These are phyloP conservation scores for Vesta saturnalis DNA, from an alignment of 2,888 invertebrate genomes.

Conservation along the genomic window DNA sequence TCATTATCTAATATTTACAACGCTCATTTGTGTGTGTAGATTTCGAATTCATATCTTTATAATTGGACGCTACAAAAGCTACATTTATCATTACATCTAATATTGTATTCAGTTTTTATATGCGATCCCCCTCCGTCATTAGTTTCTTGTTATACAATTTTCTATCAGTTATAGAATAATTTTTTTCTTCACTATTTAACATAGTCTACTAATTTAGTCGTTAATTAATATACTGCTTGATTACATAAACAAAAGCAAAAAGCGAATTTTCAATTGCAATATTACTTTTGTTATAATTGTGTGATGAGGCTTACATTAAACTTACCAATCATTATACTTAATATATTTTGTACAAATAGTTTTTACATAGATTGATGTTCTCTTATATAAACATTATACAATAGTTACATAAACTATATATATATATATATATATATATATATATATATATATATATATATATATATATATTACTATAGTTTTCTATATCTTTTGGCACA, in stretches of 20 bases:
- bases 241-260: background rate
- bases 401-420: too few species aligned
- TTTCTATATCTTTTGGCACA: too few species aligned
- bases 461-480: too few species aligned
- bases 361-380: too few species aligned
- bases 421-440: too few species aligned
- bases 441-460: too few species aligned
- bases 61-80: constrained; percentile 47
- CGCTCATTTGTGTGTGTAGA: constrained; percentile 37
- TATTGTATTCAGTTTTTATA: constrained; percentile 35
- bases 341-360: too few species aligned
- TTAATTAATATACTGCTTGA: background rate
- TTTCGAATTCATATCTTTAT: constrained; percentile 34
- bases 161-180: background rate
- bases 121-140: too few species aligned
- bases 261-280: background rate
- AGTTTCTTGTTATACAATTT: background rate
- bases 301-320: background rate
- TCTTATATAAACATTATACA: too few species aligned
- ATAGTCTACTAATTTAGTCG: background rate
- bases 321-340: background rate
- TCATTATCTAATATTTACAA: constrained; percentile 44
- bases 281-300: constrained; percentile 8
- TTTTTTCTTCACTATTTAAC: background rate
- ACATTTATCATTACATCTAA: constrained; percentile 40